Evolutionary conservation across 2,888 invertebrate species (phyloP).

Genomic region (Argynnis bischoffii): DNA sequence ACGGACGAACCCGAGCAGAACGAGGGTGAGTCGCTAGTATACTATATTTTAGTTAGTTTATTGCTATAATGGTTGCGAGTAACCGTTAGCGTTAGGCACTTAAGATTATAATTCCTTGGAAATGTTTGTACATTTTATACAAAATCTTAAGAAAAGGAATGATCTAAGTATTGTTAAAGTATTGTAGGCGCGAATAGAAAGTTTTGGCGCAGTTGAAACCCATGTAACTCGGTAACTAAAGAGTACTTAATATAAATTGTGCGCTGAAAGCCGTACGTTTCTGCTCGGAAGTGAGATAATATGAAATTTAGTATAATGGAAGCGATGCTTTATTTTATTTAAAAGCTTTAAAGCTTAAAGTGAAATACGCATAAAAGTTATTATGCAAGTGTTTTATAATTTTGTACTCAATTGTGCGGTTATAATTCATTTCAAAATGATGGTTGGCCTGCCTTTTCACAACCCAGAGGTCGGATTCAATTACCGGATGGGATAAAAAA

Average conservation of each 20-base stretch:
- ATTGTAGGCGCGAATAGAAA: slow-evolving; percentile 44
- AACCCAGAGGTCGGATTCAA: no score
- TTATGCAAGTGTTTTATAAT: slow-evolving; percentile 13
- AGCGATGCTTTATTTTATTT: slow-evolving; percentile 34
- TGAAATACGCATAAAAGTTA: slow-evolving; percentile 19
- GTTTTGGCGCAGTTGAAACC: slow-evolving; percentile 39
- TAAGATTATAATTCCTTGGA: slow-evolving; percentile 48
- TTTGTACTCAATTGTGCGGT: slow-evolving; percentile 2
- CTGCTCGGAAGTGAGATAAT: slow-evolving; percentile 41
- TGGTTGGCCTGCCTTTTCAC: background rate
- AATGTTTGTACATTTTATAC: slow-evolving; percentile 52
- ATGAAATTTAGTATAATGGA: slow-evolving; percentile 39
- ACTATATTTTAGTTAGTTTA: no score
- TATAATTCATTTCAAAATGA: slow-evolving; percentile 6
- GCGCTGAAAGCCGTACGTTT: slow-evolving; percentile 32
- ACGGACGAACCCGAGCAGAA: no score
- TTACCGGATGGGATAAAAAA: no score
- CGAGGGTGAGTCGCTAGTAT: no score
- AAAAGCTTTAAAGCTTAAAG: slow-evolving; percentile 22
- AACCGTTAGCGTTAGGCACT: no score
- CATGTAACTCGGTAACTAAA: slow-evolving; percentile 41
- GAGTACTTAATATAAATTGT: slow-evolving; percentile 43
- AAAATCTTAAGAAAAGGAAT: slow-evolving; percentile 49
- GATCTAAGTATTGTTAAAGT: slow-evolving; percentile 37
- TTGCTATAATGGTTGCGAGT: no score